phyloP scores from a whole-genome alignment of 2,888 invertebrate species.

The Spicauda simplicius region DNA sequence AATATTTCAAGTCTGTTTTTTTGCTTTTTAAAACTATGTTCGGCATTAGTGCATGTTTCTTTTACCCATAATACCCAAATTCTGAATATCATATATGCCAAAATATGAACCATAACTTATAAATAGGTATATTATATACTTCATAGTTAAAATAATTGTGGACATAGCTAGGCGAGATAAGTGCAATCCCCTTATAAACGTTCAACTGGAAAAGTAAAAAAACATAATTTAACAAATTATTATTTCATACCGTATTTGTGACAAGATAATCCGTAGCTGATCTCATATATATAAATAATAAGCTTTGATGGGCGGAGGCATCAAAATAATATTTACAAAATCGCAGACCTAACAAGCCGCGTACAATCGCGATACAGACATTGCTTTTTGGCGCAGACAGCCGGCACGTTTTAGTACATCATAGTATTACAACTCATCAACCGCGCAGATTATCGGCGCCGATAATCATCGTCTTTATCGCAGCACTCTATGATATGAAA shows the following conservation, averaged over 20 bases:
- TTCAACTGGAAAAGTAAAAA: slow-evolving; percentile 27
- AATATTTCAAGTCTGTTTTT: no score
- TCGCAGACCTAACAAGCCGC: slow-evolving; percentile 63
- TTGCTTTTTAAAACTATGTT: no score
- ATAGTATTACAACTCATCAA: background rate
- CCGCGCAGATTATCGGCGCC: background rate
- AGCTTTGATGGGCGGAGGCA: slow-evolving; percentile 48
- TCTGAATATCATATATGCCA: background rate
- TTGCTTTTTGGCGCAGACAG: background rate
- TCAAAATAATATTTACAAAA: slow-evolving; percentile 69
- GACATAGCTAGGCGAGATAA: background rate
- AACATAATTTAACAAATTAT: slow-evolving; percentile 7
- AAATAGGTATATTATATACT: background rate
- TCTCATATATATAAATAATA: slow-evolving; percentile 5
- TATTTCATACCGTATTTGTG: slow-evolving; percentile 14
- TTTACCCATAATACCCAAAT: background rate
- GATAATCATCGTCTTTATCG: slow-evolving; percentile 6
- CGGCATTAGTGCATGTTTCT: no score
- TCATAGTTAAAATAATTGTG: background rate
- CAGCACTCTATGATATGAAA: slow-evolving; percentile 26
- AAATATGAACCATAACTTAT: background rate
- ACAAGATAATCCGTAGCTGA: background rate
- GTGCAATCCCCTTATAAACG: background rate
- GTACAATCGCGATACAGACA: slow-evolving; percentile 38
- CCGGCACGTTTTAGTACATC: background rate